phyloP scores from a whole-genome alignment of 2,797 vertebrate species.

The Hypotaenidia okinawae region DNA sequence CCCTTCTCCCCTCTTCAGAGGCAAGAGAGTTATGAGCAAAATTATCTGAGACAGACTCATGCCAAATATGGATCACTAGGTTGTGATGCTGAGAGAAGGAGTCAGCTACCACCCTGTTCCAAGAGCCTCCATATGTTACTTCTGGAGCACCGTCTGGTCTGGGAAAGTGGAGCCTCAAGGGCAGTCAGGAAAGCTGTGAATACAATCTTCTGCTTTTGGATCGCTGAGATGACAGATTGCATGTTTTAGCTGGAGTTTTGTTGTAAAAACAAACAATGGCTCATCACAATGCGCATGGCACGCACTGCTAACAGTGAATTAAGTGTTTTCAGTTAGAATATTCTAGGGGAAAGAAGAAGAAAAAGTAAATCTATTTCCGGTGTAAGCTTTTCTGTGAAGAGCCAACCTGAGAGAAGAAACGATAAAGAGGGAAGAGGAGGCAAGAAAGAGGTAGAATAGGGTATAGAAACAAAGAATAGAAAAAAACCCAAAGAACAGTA shows the following conservation, averaged over 20 bases:
- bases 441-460: background rate
- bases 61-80: constrained; percentile 20
- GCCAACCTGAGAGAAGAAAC: background rate
- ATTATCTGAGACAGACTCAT: constrained; percentile 17
- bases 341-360: background rate
- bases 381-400: background rate
- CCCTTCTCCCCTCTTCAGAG: constrained; percentile 2
- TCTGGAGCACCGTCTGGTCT: constrained; percentile 58
- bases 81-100: background rate
- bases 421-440: background rate
- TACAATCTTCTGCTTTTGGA: constrained; percentile 29
- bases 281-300: background rate
- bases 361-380: background rate
- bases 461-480: background rate
- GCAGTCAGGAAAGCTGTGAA: constrained; percentile 51
- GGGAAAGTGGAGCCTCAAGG: constrained; percentile 51
- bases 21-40: background rate
- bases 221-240: constrained; percentile 31
- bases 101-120: constrained; percentile 53
- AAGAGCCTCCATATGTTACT: constrained; percentile 64
- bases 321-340: background rate
- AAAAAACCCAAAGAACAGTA: background rate
- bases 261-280: constrained; percentile 61
- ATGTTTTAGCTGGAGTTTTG: constrained; percentile 5
- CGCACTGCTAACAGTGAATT: background rate